Conservation (phyloP, 2,888 invertebrate species). For the Eupithecia vulgata region DNA sequence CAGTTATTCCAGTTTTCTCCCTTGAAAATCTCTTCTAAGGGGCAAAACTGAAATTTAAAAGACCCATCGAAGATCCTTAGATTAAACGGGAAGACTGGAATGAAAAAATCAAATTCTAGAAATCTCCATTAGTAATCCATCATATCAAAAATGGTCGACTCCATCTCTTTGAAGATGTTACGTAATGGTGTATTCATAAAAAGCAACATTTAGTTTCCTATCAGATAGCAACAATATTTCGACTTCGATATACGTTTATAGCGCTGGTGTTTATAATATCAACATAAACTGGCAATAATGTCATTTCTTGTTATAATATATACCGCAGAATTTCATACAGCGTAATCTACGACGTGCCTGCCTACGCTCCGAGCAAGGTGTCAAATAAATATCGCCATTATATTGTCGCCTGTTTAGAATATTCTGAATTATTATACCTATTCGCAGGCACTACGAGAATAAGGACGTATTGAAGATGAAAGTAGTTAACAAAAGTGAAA, state of each 20-base stretch:
- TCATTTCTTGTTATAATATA: slow-evolving; percentile 62
- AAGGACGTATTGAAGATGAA: not conserved
- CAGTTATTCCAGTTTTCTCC: no score
- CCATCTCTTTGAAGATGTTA: no score
- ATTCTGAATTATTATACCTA: slow-evolving; percentile 31
- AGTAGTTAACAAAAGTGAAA: not conserved
- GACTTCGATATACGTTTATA: slow-evolving; percentile 56
- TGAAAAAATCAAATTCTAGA: not conserved
- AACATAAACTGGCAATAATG: slow-evolving; percentile 56
- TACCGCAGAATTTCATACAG: slow-evolving; percentile 65
- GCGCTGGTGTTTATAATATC: slow-evolving; percentile 33
- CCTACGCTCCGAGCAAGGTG: slow-evolving; percentile 53
- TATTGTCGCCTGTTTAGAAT: slow-evolving; percentile 40
- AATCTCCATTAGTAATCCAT: no score
- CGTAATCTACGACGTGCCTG: slow-evolving; percentile 58
- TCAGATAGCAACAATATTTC: slow-evolving; percentile 44
- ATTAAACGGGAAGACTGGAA: no score
- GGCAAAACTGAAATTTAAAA: no score
- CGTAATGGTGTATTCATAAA: not conserved
- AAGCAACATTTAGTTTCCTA: not conserved
- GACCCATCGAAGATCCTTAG: no score
- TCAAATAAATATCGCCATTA: slow-evolving; percentile 61
- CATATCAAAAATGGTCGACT: no score
- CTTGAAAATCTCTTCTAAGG: no score
- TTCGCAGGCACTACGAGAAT: not conserved